Base-by-base conservation (phyloP, 2,113 vertebrate species). In the Tupaia tana region DNA sequence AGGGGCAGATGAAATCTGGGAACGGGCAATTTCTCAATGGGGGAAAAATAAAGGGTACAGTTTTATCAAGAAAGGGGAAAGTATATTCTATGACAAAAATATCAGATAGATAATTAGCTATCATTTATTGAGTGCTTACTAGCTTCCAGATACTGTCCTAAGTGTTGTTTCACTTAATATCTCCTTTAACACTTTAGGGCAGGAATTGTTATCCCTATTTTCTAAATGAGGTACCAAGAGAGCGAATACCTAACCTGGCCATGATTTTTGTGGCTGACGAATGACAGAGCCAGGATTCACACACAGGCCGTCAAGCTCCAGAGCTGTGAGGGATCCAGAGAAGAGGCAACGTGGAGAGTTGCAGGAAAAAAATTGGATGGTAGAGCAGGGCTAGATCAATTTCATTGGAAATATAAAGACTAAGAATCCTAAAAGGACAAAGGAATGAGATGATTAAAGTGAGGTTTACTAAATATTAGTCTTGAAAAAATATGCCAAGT, bases 231-330 rank as follows among this genome's bases (percentile, higher is more conserved):
- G 2, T 64, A 24, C 24, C 3, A 4, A 22, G 31, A 89, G 31
- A 66, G 52, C 16, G 52, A 43, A 29, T 24, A 5, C 2, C 5
- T 31, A 27, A 29, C 8, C 29, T 73, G 10, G 3, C 20, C 1
- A 0, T 31, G 31, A 56, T 71, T 61, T 61, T 11, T 1, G 0
- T 73, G 86, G 56, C 54, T 73, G 18, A 15, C 1, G 7, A 25
- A 63, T 25, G 34, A n/a, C 52, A 66, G 18, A 78, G 54, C 8
- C 11, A 25, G 31, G 6, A 2, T 71, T 69, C 19, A 63, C 3
- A 2, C 9, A n/a, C 24, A 11, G 54, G n/a, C 1, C 2, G 15
- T 1, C 0, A 5, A 29, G 20, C 24, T 67, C 27, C 9, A 4
- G 16, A 75, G 15, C 1, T 4, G 9, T 10, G 1, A 7, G 52